Conservation (phyloP, 2,888 invertebrate genomes). For the Lepidochrysops patricia region DNA sequence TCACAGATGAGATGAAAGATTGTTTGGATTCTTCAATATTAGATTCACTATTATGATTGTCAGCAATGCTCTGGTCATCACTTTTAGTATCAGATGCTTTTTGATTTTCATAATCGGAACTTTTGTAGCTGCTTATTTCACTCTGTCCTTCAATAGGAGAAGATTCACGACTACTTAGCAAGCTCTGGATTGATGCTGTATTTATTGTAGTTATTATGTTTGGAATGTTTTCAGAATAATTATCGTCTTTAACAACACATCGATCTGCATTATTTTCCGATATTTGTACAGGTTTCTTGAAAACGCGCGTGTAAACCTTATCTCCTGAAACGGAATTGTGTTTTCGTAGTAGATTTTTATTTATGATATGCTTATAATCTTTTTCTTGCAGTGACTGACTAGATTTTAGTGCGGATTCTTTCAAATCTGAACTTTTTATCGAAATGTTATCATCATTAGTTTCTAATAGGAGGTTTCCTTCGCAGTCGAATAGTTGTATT, state of each 20-base stretch:
- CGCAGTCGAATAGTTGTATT: constrained; percentile 77
- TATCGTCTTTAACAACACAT: constrained; percentile 34
- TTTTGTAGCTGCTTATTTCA: constrained; percentile 69
- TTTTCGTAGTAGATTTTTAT: constrained; percentile 49
- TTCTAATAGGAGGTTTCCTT: constrained; percentile 76
- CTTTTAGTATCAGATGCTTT: constrained; percentile 29
- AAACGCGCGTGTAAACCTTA: constrained; percentile 61
- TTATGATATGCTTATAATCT: constrained; percentile 54
- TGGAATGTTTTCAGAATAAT: constrained; percentile 61
- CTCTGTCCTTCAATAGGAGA: constrained; percentile 54
- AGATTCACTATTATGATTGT: background rate
- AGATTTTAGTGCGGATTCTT: constrained; percentile 39
- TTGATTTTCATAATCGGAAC: constrained; percentile 65
- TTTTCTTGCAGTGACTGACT: constrained; percentile 55
- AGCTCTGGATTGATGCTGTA: background rate
- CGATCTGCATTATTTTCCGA: constrained; percentile 32
- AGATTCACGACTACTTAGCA: constrained; percentile 49
- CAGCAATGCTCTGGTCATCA: background rate
- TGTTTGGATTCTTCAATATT: constrained; percentile 21
- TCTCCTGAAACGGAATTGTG: constrained; percentile 61
- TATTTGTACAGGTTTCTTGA: constrained; percentile 34
- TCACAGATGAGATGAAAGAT: constrained; percentile 38
- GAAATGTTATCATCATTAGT: constrained; percentile 73
- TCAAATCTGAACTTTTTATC: constrained; percentile 58
- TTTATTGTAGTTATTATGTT: constrained; percentile 46